These are phyloP conservation scores for Choristoneura fumiferana DNA, from an alignment of 1,140 invertebrate species.

Conservation along the genomic window DNA sequence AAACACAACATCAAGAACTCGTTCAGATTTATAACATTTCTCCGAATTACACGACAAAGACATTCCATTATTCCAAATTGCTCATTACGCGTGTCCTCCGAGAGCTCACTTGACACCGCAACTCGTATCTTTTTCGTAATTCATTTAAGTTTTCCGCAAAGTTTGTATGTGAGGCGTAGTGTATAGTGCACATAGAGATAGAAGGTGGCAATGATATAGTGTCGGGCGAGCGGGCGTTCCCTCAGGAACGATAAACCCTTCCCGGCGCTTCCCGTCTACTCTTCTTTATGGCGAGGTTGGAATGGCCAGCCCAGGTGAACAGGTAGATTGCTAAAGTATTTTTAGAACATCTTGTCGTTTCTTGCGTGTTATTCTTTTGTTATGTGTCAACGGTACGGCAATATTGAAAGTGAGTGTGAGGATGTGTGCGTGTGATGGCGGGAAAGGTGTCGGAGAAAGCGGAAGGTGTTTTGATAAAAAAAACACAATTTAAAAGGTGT, in stretches of 20 bases:
- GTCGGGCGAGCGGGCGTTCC: constrained; percentile 67
- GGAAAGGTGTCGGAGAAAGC: too few species aligned
- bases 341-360: constrained; percentile 75
- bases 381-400: constrained; percentile 58
- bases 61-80: too few species aligned
- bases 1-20: too few species aligned
- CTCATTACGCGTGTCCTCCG: not conserved
- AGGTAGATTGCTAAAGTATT: constrained; percentile 76
- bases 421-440: too few species aligned
- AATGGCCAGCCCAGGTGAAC: constrained; percentile 73
- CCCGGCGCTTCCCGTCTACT: constrained; percentile 71
- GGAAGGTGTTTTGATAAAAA: too few species aligned
- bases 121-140: constrained; percentile 10
- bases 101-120: not conserved
- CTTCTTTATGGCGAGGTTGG: constrained; percentile 75
- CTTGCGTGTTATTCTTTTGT: constrained; percentile 73
- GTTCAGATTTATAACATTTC: too few species aligned
- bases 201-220: constrained; percentile 75
- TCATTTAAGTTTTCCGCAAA: constrained; percentile 16
- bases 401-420: constrained; percentile 55
- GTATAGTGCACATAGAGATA: constrained; percentile 53
- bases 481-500: too few species aligned
- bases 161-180: constrained; percentile 5
- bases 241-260: constrained; percentile 75
- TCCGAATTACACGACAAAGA: too few species aligned